Evolutionary conservation across 2,113 vertebrate species (phyloP), one percentile per base, ranked within the genome.

Genomic region (Stomatorhinus ivindoensis): DNA sequence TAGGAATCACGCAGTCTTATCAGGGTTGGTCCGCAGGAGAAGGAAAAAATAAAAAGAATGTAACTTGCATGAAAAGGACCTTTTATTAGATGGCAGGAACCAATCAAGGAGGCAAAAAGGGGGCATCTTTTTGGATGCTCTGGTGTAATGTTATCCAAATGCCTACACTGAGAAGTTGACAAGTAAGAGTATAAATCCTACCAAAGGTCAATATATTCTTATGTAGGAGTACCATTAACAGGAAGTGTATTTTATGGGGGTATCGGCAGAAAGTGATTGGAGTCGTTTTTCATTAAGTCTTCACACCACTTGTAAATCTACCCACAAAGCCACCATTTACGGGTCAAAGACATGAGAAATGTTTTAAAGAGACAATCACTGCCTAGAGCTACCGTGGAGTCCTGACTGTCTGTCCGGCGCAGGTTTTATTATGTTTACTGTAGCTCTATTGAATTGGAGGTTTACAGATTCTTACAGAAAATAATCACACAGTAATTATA

Each of bases 11-110:
- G 89, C 89, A 92, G 89, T 91, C 92, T 93, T 92, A 92, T 93
- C 92, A 90, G 89, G 91, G 46, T 92, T 91, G 90, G 90, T 92
- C 91, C 91, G 84, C 47, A 91, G 91, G 76, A 91, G 89, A 82
- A 73, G 91, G 86, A 92, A 93, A 92, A 93, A 80, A 80, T 80
- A 42, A 80, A 80, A 92, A 90, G 91, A 92, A 46, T 89, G 89
- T 88, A 58, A 86, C 92, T 92, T 89, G 86, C 90, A 93, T 91
- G 92, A 89, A 93, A 93, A 93, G 89, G 89, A 93, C 87, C 89
- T 91, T 92, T 92, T 93, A 76, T 88, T 88, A 65, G 82, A 31
- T 53, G n/a, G 48, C 47, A 86, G 48, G 21, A 55, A 31, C 85
- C 19, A 65, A 87, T 58, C 42, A 19, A 51, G 31, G 35, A 50